Conservation (phyloP, 64 coral and sea anemone species). For the Trachythela sp. region DNA sequence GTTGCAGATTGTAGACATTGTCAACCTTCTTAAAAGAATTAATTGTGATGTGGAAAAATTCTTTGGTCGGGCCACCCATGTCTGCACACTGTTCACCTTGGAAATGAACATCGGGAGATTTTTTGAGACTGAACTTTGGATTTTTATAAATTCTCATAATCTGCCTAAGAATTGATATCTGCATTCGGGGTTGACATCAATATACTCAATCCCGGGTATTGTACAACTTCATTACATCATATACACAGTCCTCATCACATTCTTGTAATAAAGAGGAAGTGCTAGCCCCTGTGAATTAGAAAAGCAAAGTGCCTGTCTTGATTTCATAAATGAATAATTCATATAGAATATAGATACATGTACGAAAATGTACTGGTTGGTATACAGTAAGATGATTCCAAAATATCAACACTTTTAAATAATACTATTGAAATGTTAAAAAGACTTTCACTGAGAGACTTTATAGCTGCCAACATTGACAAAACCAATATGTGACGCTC, state of each 20-base stretch:
- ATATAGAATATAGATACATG: neutral
- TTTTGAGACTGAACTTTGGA: slow-evolving; percentile 50
- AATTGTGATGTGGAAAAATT: slow-evolving; percentile 58
- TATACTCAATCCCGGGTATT: slow-evolving; percentile 45
- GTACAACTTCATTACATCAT: slow-evolving; percentile 43
- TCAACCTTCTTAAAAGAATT: slow-evolving; percentile 51
- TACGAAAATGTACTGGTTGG: neutral
- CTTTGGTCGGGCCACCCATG: slow-evolving; percentile 64
- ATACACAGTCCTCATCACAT: slow-evolving; percentile 6
- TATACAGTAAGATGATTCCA: too few species aligned
- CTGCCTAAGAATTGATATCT: slow-evolving; percentile 53
- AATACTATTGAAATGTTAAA: too few species aligned
- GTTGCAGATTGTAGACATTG: slow-evolving; percentile 49
- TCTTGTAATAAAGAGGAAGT: neutral
- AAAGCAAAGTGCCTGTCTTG: neutral
- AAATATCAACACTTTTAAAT: too few species aligned
- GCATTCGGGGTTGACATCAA: slow-evolving; percentile 59
- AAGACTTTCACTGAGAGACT: too few species aligned
- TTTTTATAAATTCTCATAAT: slow-evolving; percentile 68
- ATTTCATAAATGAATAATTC: neutral
- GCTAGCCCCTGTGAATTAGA: neutral
- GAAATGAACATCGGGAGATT: slow-evolving; percentile 48
- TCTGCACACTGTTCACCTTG: slow-evolving; percentile 59
- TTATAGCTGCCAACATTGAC: too few species aligned
- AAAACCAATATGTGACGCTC: too few species aligned